Base-by-base conservation (phyloP, 2,888 invertebrate genomes). In the Pyrgus malvae region DNA sequence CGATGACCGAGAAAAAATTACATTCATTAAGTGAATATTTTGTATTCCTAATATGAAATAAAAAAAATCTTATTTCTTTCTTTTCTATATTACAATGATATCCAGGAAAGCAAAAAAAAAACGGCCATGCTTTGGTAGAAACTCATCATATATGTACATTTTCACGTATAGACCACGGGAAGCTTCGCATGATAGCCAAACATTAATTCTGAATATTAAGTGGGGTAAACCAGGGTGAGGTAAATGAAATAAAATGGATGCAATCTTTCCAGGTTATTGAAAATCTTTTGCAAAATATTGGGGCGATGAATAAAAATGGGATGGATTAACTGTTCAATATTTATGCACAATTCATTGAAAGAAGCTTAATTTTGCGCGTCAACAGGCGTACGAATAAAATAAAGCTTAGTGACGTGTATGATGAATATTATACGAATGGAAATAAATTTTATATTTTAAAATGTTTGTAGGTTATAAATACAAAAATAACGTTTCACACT, bases 211-310 rank as follows among this genome's bases (percentile, higher is more conserved):
- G 27, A 44, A 37, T 45, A 35, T 53, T 53, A 33, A 50, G 44
- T 17, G 37, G 5, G 35, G 44, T 29, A 29, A 45, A 37, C 37
- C 37, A 14, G 17, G 8, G 27, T 21, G 37, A 37, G 25, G 44
- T 51, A 44, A 44, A 51, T 51, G 21, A 44, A 51, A 44, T 44
- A 44, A 51, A 51, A 44, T 37, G 33, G 42, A 44, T 51, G 50
- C 25, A 51, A 51, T 50, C 31, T 50, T 50, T 41, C 27, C 48
- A 25, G 27, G 27, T 38, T 48, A 48, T 48, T 29, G 38, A 48
- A 35, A 46, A 35, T 35, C 35, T 35, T 46, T 46, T 46, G 46
- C 35, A 14, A 35, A n/a, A 46, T 45, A 45, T 46, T 41, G 35
- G n/a, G 23, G 33, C 35, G 33, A 46, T 46, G 33, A 46, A 46